Base-by-base conservation (phyloP, 2,113 vertebrate genomes). In the Actenoides lindsayi region DNA sequence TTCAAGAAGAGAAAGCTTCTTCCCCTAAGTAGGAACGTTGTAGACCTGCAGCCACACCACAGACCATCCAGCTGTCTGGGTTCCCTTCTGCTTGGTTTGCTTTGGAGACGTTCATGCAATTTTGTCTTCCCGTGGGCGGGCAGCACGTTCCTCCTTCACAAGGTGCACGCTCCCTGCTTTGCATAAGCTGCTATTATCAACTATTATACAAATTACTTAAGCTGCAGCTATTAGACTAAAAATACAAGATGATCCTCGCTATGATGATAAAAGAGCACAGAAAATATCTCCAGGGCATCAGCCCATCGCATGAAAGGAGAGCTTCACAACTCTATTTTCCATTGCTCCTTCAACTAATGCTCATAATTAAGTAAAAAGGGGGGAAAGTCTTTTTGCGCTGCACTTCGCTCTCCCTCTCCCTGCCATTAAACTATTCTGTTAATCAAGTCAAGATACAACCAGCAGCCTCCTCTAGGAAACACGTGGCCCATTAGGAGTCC, bases 1-100 rank as follows among this genome's bases (percentile, higher is more conserved):
- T 37, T 37, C 37, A 37, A 37, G 37, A 37, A 37, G 37, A 37
- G 37, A 37, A 37, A 37, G 37, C 37, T 50, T 64, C 57, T 23
- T 41, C 14, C 50, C 27, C 4, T 8, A 14, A 0, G 0, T 1
- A 16, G 65, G 35, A 33, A 30, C 5, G 13, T 3, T 6, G 21
- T 4, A 27, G 64, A 15, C 7, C 31, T 8, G 1, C 18, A 25
- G 71, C 5, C 20, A 48, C 0, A 3, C 46, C 7, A 1, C 33
- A 44, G 53, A 30, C 19, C 4, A 3, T 5, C 71, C 4, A 10
- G 35, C 39, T n/a, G 44, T 5, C 71, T 48, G 44, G 20, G 30
- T 64, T n/a, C n/a, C 44, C 65, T 78, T 67, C 44, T 11, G 4
- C 53, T 18, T 4, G 19, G 41, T 17, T 42, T 62, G 14, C 56